Percentiles rank a stretch among this genome's conserved stretches.
These are phyloP conservation scores for Watsonalla cultraria DNA, from an alignment of 2,888 invertebrate genomes.

Conservation along the genomic window DNA sequence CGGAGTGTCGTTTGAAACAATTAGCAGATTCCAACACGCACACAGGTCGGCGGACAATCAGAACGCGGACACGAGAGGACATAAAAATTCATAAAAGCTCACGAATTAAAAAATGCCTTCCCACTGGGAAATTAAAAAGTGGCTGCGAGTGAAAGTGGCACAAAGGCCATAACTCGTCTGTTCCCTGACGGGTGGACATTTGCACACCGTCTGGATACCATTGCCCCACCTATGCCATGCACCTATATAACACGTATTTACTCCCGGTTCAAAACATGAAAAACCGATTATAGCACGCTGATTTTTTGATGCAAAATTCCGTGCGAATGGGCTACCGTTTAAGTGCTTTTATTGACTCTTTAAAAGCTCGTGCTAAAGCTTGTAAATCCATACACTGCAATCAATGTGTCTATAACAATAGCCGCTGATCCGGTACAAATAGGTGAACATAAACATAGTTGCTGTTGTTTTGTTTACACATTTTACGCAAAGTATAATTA, in stretches of 20 bases:
- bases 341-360: slow-evolving; percentile 58
- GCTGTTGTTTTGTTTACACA: neutral
- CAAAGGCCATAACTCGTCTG: slow-evolving; percentile 72
- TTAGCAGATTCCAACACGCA: slow-evolving; percentile 43
- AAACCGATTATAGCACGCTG: slow-evolving; percentile 60
- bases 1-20: slow-evolving; percentile 33
- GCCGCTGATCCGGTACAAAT: slow-evolving; percentile 6
- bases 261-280: slow-evolving; percentile 56
- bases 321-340: slow-evolving; percentile 45
- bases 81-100: slow-evolving; percentile 67
- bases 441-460: neutral
- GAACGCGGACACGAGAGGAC: slow-evolving; percentile 43
- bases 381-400: slow-evolving; percentile 30
- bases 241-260: slow-evolving; percentile 50
- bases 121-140: slow-evolving; percentile 68
- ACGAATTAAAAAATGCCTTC: slow-evolving; percentile 68
- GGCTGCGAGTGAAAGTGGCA: slow-evolving; percentile 64
- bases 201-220: slow-evolving; percentile 46
- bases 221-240: slow-evolving; percentile 28
- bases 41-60: slow-evolving; percentile 44
- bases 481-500: neutral
- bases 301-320: slow-evolving; percentile 56
- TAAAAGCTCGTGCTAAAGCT: slow-evolving; percentile 54
- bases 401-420: slow-evolving; percentile 29
- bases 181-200: slow-evolving; percentile 52